These are phyloP conservation scores for Siniperca undulata DNA, from an alignment of 2,797 vertebrate genomes.

Conservation along the genomic window DNA sequence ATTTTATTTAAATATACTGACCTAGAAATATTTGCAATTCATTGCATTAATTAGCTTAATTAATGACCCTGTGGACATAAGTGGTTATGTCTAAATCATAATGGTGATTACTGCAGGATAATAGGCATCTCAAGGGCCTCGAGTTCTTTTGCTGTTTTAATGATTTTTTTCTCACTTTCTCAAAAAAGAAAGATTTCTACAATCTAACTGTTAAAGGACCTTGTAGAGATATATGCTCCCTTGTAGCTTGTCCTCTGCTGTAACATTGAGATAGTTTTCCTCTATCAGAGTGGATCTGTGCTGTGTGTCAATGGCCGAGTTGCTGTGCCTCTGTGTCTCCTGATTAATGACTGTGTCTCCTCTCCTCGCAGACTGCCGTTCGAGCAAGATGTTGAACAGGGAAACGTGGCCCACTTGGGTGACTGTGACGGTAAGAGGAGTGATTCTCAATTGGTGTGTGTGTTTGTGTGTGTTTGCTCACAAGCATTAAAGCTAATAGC, in stretches of 20 bases:
- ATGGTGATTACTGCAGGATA: conserved; percentile 57
- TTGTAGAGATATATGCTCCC: conserved; percentile 21
- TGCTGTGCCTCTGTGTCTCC: conserved; percentile 46
- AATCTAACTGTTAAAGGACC: conserved; percentile 18
- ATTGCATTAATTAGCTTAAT: conserved; percentile 62
- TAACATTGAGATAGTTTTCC: conserved; percentile 61
- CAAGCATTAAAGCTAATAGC: conserved; percentile 49
- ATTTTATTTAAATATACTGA: conserved; percentile 44
- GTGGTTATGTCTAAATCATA: conserved; percentile 56
- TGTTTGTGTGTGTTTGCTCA: conserved; percentile 29
- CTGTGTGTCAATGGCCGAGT: conserved; percentile 50
- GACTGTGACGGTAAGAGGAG: conserved; percentile 93
- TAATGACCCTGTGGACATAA: conserved; percentile 61
- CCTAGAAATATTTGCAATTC: conserved; percentile 58
- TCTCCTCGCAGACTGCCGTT: conserved; percentile 87
- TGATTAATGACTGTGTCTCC: conserved; percentile 80
- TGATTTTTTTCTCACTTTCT: conserved; percentile 6
- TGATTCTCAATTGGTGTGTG: conserved; percentile 23
- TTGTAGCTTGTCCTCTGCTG: conserved; percentile 49
- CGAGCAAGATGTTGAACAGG: conserved; percentile 93
- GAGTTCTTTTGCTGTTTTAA: conserved; percentile 22
- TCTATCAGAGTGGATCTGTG: conserved; percentile 69
- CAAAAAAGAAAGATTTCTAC: conserved; percentile 3
- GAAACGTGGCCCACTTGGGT: conserved; percentile 92
- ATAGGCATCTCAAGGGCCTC: conserved; percentile 34